A percentile compares a stretch with the other conserved stretches of the same genome.
Conservation (phyloP, 1,140 invertebrate genomes). For the Choristoneura fumiferana region DNA sequence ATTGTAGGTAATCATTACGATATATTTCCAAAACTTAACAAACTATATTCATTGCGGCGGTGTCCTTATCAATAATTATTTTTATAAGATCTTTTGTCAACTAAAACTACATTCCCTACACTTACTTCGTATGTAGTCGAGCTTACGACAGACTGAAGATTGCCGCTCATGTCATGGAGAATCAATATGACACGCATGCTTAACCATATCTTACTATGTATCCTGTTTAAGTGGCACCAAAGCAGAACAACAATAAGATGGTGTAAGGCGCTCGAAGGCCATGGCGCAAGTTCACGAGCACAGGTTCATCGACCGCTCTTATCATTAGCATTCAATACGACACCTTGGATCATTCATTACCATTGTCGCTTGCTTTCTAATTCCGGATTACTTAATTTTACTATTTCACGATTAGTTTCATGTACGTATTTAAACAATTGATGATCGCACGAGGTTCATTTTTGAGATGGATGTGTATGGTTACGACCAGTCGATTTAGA, state of each 20-base stretch:
- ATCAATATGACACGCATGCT: conserved; percentile 17
- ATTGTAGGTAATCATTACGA: no score
- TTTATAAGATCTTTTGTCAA: no score
- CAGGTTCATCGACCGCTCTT: conserved; percentile 55
- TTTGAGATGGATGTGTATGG: no score
- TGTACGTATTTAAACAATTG: background rate
- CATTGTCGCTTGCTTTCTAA: conserved; percentile 13
- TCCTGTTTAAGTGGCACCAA: conserved; percentile 7
- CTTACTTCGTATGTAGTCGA: no score
- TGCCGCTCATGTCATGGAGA: conserved; percentile 5
- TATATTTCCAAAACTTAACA: no score
- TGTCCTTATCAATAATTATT: no score
- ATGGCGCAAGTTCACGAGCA: conserved; percentile 58
- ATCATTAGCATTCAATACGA: conserved; percentile 58
- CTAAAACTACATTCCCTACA: no score
- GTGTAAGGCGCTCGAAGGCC: conserved; percentile 38
- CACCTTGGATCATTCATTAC: conserved; percentile 41
- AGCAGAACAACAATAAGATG: conserved; percentile 2
- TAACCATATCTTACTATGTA: conserved; percentile 5
- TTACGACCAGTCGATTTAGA: no score
- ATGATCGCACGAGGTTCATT: no score
- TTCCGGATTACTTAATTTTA: conserved; percentile 10
- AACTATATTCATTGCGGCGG: no score
- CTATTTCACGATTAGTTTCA: background rate
- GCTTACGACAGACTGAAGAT: background rate